Percentiles rank a stretch among this genome's conserved stretches.
Conservation (phyloP, 2,113 vertebrate species). For the Polypterus bichir region DNA sequence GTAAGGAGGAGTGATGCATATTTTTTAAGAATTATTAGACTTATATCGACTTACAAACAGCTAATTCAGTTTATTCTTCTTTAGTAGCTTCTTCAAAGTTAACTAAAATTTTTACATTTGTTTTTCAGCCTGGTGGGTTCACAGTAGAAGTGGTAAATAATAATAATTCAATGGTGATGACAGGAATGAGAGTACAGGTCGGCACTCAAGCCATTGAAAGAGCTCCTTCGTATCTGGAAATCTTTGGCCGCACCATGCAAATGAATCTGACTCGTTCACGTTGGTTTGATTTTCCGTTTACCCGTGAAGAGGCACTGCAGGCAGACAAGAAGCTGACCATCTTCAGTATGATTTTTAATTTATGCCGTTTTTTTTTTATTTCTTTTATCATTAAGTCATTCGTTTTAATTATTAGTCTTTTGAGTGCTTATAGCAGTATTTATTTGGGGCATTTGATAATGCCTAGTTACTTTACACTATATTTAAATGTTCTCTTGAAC, state of each 20-base stretch:
- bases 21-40: too few relatives aligned
- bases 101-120: background rate
- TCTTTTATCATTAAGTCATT: too few relatives aligned
- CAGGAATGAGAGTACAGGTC: constrained; percentile 89
- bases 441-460: too few relatives aligned
- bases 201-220: constrained; percentile 89
- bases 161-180: constrained; percentile 97
- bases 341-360: constrained; percentile 65
- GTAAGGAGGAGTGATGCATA: constrained; percentile 33
- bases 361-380: too few relatives aligned
- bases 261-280: constrained; percentile 88
- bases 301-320: constrained; percentile 87
- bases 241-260: constrained; percentile 95
- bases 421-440: too few relatives aligned
- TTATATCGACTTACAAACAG: too few relatives aligned
- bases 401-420: too few relatives aligned
- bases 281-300: constrained; percentile 97
- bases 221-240: constrained; percentile 84
- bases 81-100: background rate
- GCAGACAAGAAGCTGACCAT: constrained; percentile 93
- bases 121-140: constrained; percentile 79
- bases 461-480: too few relatives aligned
- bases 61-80: background rate
- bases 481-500: too few relatives aligned
- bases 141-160: constrained; percentile 89